Conservation (phyloP, 1,140 invertebrate species). For the Babylonia areolata region DNA sequence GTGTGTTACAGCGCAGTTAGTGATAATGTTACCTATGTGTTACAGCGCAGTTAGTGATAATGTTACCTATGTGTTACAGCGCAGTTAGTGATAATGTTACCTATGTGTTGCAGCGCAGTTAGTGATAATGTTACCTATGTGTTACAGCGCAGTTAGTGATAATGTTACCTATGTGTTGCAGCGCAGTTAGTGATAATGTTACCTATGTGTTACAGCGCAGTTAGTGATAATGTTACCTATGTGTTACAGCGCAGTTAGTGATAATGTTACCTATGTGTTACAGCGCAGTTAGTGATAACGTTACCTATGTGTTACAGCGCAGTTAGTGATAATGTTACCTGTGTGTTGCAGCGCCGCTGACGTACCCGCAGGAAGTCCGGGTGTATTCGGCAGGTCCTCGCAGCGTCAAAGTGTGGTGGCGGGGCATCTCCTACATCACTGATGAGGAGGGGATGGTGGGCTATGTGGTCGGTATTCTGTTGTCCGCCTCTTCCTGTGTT, state of each 20-base stretch:
- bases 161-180: too few species aligned
- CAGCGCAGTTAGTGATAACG: neutral
- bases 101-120: too few species aligned
- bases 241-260: neutral
- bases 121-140: neutral
- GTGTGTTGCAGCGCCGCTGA: slow-evolving; percentile 48
- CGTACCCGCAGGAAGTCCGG: slow-evolving; percentile 60
- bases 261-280: too few species aligned
- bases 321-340: neutral
- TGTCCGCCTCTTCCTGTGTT: neutral
- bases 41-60: neutral
- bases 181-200: neutral
- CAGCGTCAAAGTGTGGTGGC: slow-evolving; percentile 53
- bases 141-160: neutral
- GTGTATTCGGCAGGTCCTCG: slow-evolving; percentile 47
- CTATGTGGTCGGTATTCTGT: slow-evolving; percentile 50
- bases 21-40: neutral
- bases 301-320: too few species aligned
- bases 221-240: neutral
- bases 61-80: too few species aligned
- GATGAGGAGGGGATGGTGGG: slow-evolving; percentile 54
- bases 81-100: neutral
- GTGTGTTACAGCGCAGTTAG: too few species aligned
- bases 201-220: too few species aligned
- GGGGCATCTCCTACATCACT: slow-evolving; percentile 51